Percentiles rank a stretch among this genome's conserved stretches.
phyloP scores from a whole-genome alignment of 1,140 invertebrate species.

The Solen grandis region DNA sequence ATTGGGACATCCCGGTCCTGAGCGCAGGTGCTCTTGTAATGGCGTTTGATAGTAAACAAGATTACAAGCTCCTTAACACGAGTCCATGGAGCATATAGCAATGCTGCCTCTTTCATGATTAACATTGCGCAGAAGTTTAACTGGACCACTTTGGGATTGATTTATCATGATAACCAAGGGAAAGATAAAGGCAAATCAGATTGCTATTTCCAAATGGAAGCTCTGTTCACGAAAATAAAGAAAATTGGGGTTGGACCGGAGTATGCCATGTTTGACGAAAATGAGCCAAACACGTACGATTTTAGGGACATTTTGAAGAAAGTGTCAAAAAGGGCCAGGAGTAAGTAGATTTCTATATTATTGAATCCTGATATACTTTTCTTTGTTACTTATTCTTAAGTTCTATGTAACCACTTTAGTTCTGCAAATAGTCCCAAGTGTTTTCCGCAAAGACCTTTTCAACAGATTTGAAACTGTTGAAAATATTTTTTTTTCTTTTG shows the following conservation, averaged over 20 bases:
- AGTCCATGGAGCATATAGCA: conserved; percentile 77
- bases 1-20: conserved; percentile 93
- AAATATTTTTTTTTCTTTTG: too few relatives aligned
- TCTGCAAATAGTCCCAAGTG: too few relatives aligned
- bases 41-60: conserved; percentile 84
- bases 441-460: too few relatives aligned
- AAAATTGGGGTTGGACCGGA: conserved; percentile 75
- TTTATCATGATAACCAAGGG: conserved; percentile 74
- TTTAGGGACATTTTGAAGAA: conserved; percentile 74
- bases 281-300: conserved; percentile 53
- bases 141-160: conserved; percentile 84
- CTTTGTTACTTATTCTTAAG: too few relatives aligned
- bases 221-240: conserved; percentile 64
- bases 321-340: conserved; percentile 60
- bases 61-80: conserved; percentile 71
- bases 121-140: conserved; percentile 87
- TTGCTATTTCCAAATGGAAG: conserved; percentile 74
- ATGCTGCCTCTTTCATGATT: conserved; percentile 86
- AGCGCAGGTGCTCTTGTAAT: conserved; percentile 92
- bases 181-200: conserved; percentile 56
- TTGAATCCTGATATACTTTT: too few relatives aligned
- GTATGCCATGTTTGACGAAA: conserved; percentile 86
- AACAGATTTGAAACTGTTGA: too few relatives aligned
- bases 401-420: too few relatives aligned
- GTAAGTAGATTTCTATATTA: too few relatives aligned